A percentile compares a stretch with the other conserved stretches of the same genome.
phyloP scores from a whole-genome alignment of 2,888 invertebrate genomes.

The Andrena marginata region DNA sequence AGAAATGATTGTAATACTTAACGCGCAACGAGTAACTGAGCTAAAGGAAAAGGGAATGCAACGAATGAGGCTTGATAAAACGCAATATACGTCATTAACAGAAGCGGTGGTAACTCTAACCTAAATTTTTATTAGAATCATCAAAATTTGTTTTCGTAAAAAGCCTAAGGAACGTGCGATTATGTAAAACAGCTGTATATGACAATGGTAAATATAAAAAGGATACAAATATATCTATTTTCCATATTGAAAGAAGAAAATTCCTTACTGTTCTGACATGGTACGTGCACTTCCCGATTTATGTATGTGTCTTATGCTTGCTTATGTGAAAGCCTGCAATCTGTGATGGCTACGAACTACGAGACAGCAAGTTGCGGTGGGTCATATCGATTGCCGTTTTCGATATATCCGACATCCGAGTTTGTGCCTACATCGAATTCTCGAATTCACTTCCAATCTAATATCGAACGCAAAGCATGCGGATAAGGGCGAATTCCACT shows the following conservation, averaged over 20 bases:
- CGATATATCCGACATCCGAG: slow-evolving; percentile 33
- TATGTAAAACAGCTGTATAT: background rate
- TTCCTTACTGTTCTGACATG: slow-evolving; percentile 82
- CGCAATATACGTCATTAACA: slow-evolving; percentile 74
- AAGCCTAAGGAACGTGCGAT: background rate
- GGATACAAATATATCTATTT: background rate
- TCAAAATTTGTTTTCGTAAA: background rate
- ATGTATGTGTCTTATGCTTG: background rate
- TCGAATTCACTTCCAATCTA: background rate
- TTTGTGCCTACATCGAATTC: background rate
- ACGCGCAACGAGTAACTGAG: background rate
- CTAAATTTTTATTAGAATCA: slow-evolving; percentile 52
- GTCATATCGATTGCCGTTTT: slow-evolving; percentile 35
- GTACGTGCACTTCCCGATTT: slow-evolving; percentile 57
- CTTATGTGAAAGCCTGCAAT: slow-evolving; percentile 43
- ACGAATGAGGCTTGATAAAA: slow-evolving; percentile 10
- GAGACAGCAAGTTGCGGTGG: slow-evolving; percentile 21
- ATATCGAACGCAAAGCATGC: no score
- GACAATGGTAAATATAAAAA: background rate
- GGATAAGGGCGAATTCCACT: no score
- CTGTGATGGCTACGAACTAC: slow-evolving; percentile 12
- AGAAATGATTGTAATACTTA: no score
- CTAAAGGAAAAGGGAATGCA: background rate
- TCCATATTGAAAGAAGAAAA: slow-evolving; percentile 39
- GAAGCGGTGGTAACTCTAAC: slow-evolving; percentile 73